phyloP scores from a whole-genome alignment of 2,113 vertebrate species.

The Salminus brasiliensis region DNA sequence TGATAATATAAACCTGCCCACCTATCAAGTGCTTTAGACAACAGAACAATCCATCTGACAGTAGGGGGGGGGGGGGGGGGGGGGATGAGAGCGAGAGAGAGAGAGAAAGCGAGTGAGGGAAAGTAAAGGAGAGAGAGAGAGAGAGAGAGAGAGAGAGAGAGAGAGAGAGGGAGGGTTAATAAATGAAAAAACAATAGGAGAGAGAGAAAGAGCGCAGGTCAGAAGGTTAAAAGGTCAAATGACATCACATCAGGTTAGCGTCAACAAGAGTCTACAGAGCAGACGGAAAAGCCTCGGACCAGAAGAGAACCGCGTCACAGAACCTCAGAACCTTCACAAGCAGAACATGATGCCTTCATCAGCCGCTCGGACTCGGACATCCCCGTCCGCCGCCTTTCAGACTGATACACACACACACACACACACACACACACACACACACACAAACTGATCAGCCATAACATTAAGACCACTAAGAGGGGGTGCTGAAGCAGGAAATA shows the following conservation, averaged over 20 bases:
- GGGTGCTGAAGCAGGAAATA: no score
- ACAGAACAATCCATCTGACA: conserved; percentile 99
- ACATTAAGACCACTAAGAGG: no score
- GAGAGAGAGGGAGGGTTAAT: conserved; percentile 70
- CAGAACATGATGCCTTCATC: background rate
- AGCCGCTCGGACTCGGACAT: no score
- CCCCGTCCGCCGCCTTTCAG: no score
- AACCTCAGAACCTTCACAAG: conserved; percentile 12
- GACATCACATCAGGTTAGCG: conserved; percentile 75
- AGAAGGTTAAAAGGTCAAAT: conserved; percentile 82
- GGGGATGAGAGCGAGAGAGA: conserved; percentile 91
- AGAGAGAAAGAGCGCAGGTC: conserved; percentile 76
- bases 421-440: no score
- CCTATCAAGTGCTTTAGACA: conserved; percentile 99
- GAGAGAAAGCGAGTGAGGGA: conserved; percentile 87
- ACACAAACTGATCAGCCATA: no score
- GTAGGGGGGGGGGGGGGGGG: conserved; percentile 95
- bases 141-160: background rate
- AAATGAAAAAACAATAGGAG: conserved; percentile 54
- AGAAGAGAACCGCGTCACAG: conserved; percentile 15
- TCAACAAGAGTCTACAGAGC: conserved; percentile 64
- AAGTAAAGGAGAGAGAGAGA: conserved; percentile 49
- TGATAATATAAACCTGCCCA: conserved; percentile 99
- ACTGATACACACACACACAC: no score
- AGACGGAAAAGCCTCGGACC: conserved; percentile 27